These are phyloP conservation scores for Phlogophora meticulosa DNA, from an alignment of 2,888 invertebrate species.

Conservation along the genomic window DNA sequence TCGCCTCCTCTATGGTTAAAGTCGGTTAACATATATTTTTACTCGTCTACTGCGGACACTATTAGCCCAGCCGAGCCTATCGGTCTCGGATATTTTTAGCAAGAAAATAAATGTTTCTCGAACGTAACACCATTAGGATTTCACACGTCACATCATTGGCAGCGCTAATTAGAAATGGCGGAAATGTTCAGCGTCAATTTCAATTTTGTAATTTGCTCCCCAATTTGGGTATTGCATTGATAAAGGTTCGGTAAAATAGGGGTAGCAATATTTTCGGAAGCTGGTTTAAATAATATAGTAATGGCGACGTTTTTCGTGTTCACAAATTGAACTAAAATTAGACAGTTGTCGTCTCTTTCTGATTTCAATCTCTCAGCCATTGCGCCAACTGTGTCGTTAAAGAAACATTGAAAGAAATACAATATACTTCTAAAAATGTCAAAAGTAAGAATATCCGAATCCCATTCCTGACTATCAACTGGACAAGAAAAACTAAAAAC, in stretches of 20 bases:
- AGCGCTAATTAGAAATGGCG: slow-evolving; percentile 65
- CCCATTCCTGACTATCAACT: not conserved
- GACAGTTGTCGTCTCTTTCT: too few species aligned
- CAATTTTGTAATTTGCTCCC: slow-evolving; percentile 49
- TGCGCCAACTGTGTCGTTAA: too few species aligned
- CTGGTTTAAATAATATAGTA: not conserved
- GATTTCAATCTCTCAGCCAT: too few species aligned
- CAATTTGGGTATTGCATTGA: slow-evolving; percentile 41
- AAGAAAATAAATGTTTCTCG: slow-evolving; percentile 32
- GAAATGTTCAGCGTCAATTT: slow-evolving; percentile 50
- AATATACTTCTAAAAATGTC: too few species aligned
- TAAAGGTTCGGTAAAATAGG: slow-evolving; percentile 28
- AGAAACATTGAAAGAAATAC: too few species aligned
- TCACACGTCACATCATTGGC: slow-evolving; percentile 44
- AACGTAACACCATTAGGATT: slow-evolving; percentile 27
- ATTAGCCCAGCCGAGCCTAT: not conserved
- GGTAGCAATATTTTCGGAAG: slow-evolving; percentile 9
- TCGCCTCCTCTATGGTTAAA: too few species aligned
- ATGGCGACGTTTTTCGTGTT: too few species aligned
- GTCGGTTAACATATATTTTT: too few species aligned
- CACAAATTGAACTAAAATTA: too few species aligned
- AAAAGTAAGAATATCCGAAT: too few species aligned
- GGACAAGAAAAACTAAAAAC: not conserved
- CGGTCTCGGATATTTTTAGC: slow-evolving; percentile 10
- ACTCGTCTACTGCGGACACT: not conserved